These are phyloP conservation scores for Fissipunctia ypsillon DNA, from an alignment of 2,888 invertebrate genomes.

Conservation along the genomic window DNA sequence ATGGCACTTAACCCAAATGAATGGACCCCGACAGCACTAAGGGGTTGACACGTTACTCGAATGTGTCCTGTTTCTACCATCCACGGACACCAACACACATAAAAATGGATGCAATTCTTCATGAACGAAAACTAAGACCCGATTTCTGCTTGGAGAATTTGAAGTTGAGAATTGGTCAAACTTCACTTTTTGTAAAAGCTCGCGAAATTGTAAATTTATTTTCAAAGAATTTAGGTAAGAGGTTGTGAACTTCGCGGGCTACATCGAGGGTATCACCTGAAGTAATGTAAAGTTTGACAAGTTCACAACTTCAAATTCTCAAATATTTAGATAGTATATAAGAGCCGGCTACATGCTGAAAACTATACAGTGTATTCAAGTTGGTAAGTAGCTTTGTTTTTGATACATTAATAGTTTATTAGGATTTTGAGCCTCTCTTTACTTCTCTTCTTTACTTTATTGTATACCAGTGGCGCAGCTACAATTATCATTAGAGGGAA, in stretches of 20 bases:
- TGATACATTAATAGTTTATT: background rate
- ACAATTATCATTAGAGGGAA: no score
- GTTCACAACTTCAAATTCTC: background rate
- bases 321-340: slow-evolving; percentile 13
- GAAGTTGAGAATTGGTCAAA: no score
- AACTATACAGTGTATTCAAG: background rate
- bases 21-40: background rate
- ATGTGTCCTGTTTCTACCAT: background rate
- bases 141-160: no score
- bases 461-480: no score
- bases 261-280: no score
- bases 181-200: no score
- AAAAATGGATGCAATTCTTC: background rate
- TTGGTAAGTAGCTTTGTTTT: slow-evolving; percentile 5
- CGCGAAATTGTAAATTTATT: no score
- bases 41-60: background rate
- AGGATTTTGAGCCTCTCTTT: background rate
- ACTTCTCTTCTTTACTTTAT: background rate
- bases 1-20: no score
- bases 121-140: no score
- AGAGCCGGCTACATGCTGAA: background rate
- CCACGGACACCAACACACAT: background rate
- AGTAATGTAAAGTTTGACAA: no score
- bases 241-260: no score
- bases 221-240: no score